These are phyloP conservation scores for Cossypha polioptera DNA, from an alignment of 2,797 vertebrate genomes.

Conservation along the genomic window DNA sequence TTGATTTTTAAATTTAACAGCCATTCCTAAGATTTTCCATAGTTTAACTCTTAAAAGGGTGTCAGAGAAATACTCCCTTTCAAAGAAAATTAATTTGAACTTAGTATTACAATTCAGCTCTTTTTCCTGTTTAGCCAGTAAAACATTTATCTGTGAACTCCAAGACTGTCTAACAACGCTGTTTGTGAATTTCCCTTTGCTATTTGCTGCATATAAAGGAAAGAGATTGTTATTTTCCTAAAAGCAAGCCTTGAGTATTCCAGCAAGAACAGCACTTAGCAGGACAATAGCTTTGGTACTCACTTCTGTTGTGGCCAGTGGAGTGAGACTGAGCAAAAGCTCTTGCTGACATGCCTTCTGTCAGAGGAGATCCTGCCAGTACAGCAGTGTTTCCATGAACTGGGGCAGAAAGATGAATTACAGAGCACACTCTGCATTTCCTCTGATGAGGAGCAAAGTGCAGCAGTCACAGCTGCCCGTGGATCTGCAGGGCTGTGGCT, in stretches of 20 bases:
- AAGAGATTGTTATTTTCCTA: background rate
- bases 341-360: conserved; percentile 48
- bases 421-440: background rate
- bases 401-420: conserved; percentile 27
- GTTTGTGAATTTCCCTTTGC: background rate
- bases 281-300: background rate
- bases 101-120: background rate
- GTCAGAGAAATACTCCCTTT: background rate
- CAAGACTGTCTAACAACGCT: background rate
- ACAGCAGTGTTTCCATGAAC: background rate
- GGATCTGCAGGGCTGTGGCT: background rate
- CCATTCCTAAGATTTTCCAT: background rate
- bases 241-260: background rate
- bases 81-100: background rate
- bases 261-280: background rate
- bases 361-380: conserved; percentile 5
- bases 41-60: background rate
- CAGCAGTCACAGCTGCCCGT: background rate
- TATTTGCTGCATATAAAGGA: background rate
- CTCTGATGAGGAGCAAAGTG: background rate
- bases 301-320: background rate
- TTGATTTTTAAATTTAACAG: background rate
- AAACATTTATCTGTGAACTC: background rate
- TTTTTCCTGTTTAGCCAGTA: background rate
- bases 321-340: conserved; percentile 37